These are phyloP conservation scores for Emydura subglobosa DNA, from an alignment of 2,113 vertebrate genomes.

Conservation along the genomic window DNA sequence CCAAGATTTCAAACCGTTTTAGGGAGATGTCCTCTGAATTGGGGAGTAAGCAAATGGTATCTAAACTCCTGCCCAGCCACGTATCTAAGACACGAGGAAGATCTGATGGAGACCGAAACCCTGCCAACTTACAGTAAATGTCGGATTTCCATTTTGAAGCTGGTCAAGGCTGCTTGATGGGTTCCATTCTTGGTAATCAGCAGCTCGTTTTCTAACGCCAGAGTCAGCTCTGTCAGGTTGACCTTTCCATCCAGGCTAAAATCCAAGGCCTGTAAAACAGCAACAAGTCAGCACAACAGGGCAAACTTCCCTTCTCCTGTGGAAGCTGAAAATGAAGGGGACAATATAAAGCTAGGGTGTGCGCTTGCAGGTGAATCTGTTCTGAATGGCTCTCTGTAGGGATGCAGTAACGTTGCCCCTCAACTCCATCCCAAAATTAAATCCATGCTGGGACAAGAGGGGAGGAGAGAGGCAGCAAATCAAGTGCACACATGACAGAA, in stretches of 20 bases:
- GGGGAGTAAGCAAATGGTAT: background rate
- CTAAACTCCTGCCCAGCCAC: rapidly evolving
- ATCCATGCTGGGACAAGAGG: background rate
- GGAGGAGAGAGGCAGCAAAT: background rate
- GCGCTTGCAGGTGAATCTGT: background rate
- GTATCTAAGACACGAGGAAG: rapidly evolving
- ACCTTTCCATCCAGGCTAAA: conserved; percentile 90
- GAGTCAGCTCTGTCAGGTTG: conserved; percentile 89
- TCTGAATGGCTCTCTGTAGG: background rate
- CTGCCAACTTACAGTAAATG: conserved; percentile 88
- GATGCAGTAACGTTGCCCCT: background rate
- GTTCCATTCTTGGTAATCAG: conserved; percentile 90
- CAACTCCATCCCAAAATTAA: background rate
- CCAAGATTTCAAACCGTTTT: background rate
- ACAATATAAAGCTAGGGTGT: rapidly evolving
- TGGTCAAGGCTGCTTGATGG: conserved; percentile 90
- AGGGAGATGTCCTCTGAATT: background rate
- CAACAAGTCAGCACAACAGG: rapidly evolving
- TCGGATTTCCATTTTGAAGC: conserved; percentile 94
- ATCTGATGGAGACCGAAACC: rapidly evolving
- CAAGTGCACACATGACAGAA: background rate
- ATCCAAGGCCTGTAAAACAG: conserved; percentile 87
- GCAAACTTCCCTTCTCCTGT: background rate
- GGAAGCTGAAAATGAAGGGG: rapidly evolving
- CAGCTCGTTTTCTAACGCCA: conserved; percentile 94